These are phyloP conservation scores for Sarcophaga subvicina DNA, from an alignment of 2,888 invertebrate species.

Conservation along the genomic window DNA sequence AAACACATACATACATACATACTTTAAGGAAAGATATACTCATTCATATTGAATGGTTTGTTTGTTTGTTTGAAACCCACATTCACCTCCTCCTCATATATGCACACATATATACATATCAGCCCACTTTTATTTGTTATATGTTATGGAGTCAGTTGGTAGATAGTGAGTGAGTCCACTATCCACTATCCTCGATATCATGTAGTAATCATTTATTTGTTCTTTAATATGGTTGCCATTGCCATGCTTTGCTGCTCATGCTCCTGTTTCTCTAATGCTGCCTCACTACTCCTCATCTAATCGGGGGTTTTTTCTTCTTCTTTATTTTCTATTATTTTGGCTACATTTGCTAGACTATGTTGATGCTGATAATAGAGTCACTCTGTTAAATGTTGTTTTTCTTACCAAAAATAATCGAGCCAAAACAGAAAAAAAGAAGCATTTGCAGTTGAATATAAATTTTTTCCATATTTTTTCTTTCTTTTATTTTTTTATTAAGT, in stretches of 20 bases:
- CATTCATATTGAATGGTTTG: conserved; percentile 43
- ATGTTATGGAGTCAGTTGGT: not conserved
- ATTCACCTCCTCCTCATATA: conserved; percentile 3
- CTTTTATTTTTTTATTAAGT: conserved; percentile 58
- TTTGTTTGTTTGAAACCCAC: conserved; percentile 42
- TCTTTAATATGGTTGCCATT: not conserved
- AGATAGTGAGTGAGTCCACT: conserved; percentile 44
- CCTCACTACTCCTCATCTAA: not conserved
- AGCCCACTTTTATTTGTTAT: conserved; percentile 1
- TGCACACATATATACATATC: not conserved
- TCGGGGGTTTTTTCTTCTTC: not conserved
- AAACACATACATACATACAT: not conserved
- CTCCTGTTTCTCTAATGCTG: not conserved
- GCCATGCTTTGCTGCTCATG: too few species aligned
- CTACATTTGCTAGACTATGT: conserved; percentile 12
- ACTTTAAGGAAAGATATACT: conserved; percentile 46
- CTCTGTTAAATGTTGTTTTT: conserved; percentile 45
- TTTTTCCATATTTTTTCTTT: conserved; percentile 19
- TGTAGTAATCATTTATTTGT: not conserved
- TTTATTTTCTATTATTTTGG: not conserved
- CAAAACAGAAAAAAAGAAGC: not conserved
- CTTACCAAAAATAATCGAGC: conserved; percentile 16
- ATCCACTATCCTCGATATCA: conserved; percentile 1
- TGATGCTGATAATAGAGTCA: conserved; percentile 52
- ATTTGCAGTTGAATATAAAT: not conserved